These are phyloP conservation scores for Diadegma fenestrale DNA, from an alignment of 2,888 invertebrate genomes.

Conservation along the genomic window DNA sequence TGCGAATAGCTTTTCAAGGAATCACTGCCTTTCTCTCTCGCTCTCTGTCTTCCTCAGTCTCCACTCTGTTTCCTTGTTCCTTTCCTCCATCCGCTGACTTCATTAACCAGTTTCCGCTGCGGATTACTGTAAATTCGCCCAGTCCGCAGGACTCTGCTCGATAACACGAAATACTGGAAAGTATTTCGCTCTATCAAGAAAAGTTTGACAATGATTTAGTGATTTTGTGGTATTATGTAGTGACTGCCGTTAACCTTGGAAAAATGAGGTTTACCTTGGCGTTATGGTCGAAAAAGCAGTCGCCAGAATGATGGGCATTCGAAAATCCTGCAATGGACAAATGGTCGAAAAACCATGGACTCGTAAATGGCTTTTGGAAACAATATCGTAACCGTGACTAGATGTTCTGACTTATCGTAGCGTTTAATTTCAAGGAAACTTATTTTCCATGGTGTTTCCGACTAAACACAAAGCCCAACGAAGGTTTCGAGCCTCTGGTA, in stretches of 20 bases:
- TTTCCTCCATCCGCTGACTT: slow-evolving; percentile 13
- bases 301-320: neutral
- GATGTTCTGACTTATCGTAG: slow-evolving; percentile 9
- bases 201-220: neutral
- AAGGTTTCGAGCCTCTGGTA: slow-evolving; percentile 51
- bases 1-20: slow-evolving; percentile 10
- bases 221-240: neutral
- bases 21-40: slow-evolving; percentile 13
- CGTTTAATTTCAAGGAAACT: slow-evolving; percentile 15
- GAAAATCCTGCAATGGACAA: neutral
- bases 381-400: neutral
- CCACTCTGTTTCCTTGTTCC: neutral
- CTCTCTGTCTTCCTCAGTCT: neutral
- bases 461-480: slow-evolving; percentile 19
- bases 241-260: neutral
- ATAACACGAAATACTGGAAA: slow-evolving; percentile 6
- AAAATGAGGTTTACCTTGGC: neutral
- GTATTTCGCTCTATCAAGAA: neutral
- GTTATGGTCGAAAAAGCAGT: neutral
- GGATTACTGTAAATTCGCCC: slow-evolving; percentile 36
- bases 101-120: slow-evolving; percentile 46
- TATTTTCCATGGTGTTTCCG: slow-evolving; percentile 7
- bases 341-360: neutral
- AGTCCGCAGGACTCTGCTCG: neutral
- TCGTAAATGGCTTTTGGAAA: neutral